These are phyloP conservation scores for Chaetodon trifasciatus DNA, from an alignment of 2,797 vertebrate genomes.

Conservation along the genomic window DNA sequence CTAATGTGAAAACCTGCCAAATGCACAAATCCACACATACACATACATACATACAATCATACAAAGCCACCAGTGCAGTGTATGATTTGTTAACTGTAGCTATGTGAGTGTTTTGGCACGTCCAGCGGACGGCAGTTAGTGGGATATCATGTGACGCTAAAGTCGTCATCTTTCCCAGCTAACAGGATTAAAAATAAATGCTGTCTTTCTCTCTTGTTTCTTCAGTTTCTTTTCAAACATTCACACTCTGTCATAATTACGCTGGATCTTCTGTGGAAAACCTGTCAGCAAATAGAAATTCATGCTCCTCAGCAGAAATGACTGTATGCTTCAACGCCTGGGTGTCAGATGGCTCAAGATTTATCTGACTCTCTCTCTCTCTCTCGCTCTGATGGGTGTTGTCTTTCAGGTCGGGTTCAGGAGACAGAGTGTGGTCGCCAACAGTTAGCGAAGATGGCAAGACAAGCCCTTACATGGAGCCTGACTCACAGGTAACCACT, in stretches of 20 bases:
- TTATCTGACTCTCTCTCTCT: slow-evolving; percentile 23
- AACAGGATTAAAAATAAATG: slow-evolving; percentile 33
- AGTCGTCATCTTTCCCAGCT: slow-evolving; percentile 35
- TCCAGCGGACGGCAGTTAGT: slow-evolving; percentile 20
- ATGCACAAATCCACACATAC: slow-evolving; percentile 13
- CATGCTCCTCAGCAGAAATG: slow-evolving; percentile 46
- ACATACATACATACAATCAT: not conserved
- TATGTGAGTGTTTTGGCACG: slow-evolving; percentile 42
- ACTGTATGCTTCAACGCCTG: slow-evolving; percentile 4
- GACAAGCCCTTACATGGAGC: slow-evolving; percentile 90
- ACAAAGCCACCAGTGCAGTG: not conserved
- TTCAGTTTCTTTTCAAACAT: not conserved
- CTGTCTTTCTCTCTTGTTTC: slow-evolving; percentile 14
- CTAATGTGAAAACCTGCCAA: slow-evolving; percentile 42
- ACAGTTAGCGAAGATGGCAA: slow-evolving; percentile 90
- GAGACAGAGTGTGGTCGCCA: slow-evolving; percentile 88
- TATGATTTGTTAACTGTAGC: slow-evolving; percentile 38
- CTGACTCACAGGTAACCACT: slow-evolving; percentile 90
- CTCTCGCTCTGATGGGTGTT: slow-evolving; percentile 66
- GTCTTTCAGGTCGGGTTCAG: slow-evolving; percentile 88
- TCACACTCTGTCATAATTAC: slow-evolving; percentile 17
- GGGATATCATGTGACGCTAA: slow-evolving; percentile 36
- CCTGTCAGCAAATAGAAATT: slow-evolving; percentile 39
- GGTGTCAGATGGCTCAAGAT: slow-evolving; percentile 32
- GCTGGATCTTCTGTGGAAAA: slow-evolving; percentile 26